Evolutionary conservation across 2,888 invertebrate species (phyloP).

Genomic region (Ochlodes sylvanus): DNA sequence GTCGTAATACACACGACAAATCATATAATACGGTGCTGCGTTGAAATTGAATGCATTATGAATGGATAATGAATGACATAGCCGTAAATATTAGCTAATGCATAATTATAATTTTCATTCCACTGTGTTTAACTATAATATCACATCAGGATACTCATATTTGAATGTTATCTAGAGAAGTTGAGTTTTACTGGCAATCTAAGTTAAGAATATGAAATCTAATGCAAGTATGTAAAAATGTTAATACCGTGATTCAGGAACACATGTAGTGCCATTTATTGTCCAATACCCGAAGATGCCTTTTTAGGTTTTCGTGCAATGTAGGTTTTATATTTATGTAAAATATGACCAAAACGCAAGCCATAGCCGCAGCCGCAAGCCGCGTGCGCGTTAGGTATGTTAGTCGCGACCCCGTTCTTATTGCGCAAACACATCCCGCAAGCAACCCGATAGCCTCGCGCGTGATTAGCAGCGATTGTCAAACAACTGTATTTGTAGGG

Average conservation of each 20-base stretch:
- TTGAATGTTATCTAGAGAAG: too few species aligned
- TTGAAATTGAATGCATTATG: neutral
- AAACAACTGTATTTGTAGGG: constrained; percentile 12
- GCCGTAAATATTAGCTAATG: too few species aligned
- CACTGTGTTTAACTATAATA: too few species aligned
- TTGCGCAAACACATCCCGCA: constrained; percentile 10
- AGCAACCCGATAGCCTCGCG: constrained; percentile 15
- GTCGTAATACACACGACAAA: constrained; percentile 7
- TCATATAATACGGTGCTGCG: neutral
- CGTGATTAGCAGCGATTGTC: constrained; percentile 13
- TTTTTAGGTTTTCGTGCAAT: neutral
- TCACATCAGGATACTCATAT: too few species aligned
- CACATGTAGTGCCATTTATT: neutral
- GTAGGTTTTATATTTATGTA: neutral
- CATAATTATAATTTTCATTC: too few species aligned
- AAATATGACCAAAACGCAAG: neutral
- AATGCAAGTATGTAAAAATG: too few species aligned
- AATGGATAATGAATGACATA: neutral
- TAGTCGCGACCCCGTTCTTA: constrained; percentile 9
- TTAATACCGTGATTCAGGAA: too few species aligned
- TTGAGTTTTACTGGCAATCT: too few species aligned
- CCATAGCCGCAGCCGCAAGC: neutral
- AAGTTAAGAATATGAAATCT: too few species aligned
- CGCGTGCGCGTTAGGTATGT: constrained; percentile 7
- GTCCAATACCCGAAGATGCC: neutral